phyloP scores from a whole-genome alignment of 53 echinoderm and acorn worm species.

The Holothuria scabra region DNA sequence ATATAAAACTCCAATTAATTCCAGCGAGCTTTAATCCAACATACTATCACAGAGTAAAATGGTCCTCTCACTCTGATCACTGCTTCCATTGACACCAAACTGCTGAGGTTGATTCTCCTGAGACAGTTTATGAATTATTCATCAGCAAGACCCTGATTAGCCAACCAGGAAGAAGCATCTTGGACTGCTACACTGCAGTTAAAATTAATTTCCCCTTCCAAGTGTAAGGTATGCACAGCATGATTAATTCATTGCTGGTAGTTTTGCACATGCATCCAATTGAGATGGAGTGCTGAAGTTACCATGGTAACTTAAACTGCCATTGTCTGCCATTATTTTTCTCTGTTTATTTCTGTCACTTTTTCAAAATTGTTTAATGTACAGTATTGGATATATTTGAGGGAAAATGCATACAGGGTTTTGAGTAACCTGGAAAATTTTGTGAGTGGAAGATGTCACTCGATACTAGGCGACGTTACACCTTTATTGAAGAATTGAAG shows the following conservation, averaged over 20 bases:
- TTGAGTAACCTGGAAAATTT: too few species aligned
- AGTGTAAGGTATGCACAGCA: conserved; percentile 31
- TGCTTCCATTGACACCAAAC: conserved; percentile 44
- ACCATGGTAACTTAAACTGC: conserved; percentile 10
- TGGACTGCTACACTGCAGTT: conserved; percentile 7
- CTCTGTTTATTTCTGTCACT: conserved; percentile 28
- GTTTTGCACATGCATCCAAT: conserved; percentile 14
- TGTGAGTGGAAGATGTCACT: too few species aligned
- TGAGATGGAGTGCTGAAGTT: conserved; percentile 29
- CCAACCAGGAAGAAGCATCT: conserved; percentile 23
- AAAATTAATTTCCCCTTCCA: conserved; percentile 42
- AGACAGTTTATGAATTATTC: conserved; percentile 41
- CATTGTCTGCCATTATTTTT: conserved; percentile 18
- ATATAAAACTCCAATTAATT: conserved; percentile 36
- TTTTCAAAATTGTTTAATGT: not conserved
- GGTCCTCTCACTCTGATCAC: conserved; percentile 37
- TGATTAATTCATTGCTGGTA: conserved; percentile 43
- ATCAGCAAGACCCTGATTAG: not conserved
- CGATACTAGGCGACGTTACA: too few species aligned
- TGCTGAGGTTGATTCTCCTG: conserved; percentile 37
- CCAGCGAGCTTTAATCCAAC: conserved; percentile 29
- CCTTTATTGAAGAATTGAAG: too few species aligned
- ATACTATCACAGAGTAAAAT: conserved; percentile 21
- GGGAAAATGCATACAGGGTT: too few species aligned
- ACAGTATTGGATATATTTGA: too few species aligned